These are phyloP conservation scores for Pagetopsis macropterus DNA, from an alignment of 2,797 vertebrate genomes.

Conservation along the genomic window DNA sequence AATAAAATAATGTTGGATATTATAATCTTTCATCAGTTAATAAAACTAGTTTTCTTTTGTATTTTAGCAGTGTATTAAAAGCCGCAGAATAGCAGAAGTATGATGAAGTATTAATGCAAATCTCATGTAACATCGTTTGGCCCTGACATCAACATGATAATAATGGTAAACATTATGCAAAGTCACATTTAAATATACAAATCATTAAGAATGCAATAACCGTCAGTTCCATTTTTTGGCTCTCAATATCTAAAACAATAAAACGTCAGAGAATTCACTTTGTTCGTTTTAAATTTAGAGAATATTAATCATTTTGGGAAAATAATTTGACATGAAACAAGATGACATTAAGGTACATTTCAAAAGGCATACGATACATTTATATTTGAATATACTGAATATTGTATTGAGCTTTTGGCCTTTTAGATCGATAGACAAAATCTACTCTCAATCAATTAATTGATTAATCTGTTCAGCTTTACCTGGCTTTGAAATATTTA, in stretches of 20 bases:
- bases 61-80: too few species aligned
- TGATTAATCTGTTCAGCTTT: neutral
- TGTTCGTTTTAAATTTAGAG: neutral
- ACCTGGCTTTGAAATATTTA: neutral
- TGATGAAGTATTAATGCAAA: too few species aligned
- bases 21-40: too few species aligned
- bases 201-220: neutral
- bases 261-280: too few species aligned
- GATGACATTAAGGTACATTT: neutral
- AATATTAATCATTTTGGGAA: neutral
- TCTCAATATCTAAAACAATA: neutral
- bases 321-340: neutral
- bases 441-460: neutral
- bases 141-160: too few species aligned
- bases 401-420: neutral
- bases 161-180: neutral
- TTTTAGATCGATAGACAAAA: neutral
- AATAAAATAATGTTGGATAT: too few species aligned
- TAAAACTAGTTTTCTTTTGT: too few species aligned
- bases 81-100: too few species aligned
- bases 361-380: neutral
- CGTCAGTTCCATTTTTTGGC: neutral
- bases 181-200: neutral
- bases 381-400: neutral
- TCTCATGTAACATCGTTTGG: too few species aligned